phyloP scores from a whole-genome alignment of 2,888 invertebrate genomes.

The Conus canariensis region DNA sequence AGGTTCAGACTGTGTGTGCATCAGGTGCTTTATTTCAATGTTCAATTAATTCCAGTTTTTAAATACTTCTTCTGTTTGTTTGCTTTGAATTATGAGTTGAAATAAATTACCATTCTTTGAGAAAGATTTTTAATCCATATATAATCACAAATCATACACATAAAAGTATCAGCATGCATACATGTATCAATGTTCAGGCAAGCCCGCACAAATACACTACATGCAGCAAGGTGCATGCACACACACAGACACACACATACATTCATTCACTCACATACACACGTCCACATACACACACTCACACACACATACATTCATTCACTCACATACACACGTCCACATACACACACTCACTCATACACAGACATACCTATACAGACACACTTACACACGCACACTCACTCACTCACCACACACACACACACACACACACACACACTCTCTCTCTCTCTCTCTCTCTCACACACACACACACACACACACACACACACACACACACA shows the following conservation, averaged over 20 bases:
- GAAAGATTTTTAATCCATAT: too few relatives aligned
- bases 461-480: background rate
- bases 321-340: background rate
- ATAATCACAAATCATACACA: background rate
- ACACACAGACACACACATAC: conserved; percentile 1
- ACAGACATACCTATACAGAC: background rate
- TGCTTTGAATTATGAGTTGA: too few relatives aligned
- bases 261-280: background rate
- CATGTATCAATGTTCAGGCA: background rate
- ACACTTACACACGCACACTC: background rate
- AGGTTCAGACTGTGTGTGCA: too few relatives aligned
- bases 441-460: too few relatives aligned
- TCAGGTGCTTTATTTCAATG: too few relatives aligned
- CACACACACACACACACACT: background rate
- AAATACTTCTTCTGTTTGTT: too few relatives aligned
- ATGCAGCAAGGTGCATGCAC: background rate
- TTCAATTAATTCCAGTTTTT: too few relatives aligned
- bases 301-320: background rate
- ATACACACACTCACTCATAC: background rate
- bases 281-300: background rate
- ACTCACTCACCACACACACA: background rate
- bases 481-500: background rate
- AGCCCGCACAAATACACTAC: too few relatives aligned
- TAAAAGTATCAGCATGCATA: background rate
- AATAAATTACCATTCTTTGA: too few relatives aligned